Evolutionary conservation across 2,113 vertebrate genomes (phyloP), one percentile per base, ranked within the genome.

Genomic region (Leptosomus discolor): DNA sequence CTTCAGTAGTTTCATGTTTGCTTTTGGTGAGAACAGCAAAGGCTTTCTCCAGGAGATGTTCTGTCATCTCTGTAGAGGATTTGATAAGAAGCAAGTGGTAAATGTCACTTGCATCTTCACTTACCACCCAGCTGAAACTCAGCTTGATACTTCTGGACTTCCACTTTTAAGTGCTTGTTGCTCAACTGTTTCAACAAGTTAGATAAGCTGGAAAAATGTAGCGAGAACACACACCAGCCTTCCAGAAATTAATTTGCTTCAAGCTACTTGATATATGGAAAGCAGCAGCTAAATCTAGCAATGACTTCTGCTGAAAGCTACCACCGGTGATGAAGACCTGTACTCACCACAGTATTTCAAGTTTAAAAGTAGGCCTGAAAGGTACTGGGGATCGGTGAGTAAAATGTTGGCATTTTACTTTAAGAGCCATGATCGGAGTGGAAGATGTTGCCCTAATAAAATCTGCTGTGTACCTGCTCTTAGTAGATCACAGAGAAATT

Each of bases 361-460:
- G 63, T 94, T 97, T 92, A 87, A 85, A 78, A 97, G 74, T 41
- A 43, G 56, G 36, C 14, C 88, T 96, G 80, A 90, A 94, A 88
- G 39, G 19, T 43, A 37, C 79, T 92, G 56, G 23, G 26, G 48
- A 92, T 22, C 68, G 77, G 53, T 27, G 58, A 77, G 81, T 74
- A 92, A 94, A 94, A 90, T 34, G 36, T 32, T 86, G 41, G 32
- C 20, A 45, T 95, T 93, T 96, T 88, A 82, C 75, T 91, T 95
- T 74, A 83, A 83, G 41, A 68, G 87, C 36, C 67, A 36, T 80
- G 85, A 94, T 41, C 63, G 80, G 45, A 95, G 67, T 29, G 54
- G 94, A 97, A 94, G 45, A 87, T 85, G 41, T 37, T 92, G 34
- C 36, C 78, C 90, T 96, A 92, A 95, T 94, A 85, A 94, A 76